Evolutionary conservation across 1,140 invertebrate genomes (phyloP), one percentile per base, ranked within the genome.

Genomic region (Dryas iulia): DNA sequence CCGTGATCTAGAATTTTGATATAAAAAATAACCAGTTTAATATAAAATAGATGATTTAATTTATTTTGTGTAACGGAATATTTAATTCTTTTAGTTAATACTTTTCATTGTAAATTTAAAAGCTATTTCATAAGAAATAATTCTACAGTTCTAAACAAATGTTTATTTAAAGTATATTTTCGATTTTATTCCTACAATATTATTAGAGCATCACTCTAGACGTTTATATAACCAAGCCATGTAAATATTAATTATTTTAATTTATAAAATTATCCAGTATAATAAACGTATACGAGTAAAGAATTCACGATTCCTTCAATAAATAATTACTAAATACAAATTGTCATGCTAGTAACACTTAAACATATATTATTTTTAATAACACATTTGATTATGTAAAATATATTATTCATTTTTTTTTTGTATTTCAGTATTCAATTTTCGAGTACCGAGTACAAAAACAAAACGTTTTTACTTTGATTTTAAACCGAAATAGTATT

Each of bases 341-440:
- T 60, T 60, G 58, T 60, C 58, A 60, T 60, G 58, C 10, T 60
- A 24, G 14, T 57, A 57, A 60, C 30, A 35, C 23, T 60, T 60
- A 35, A 39, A 35, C 25, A 39, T 39, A 57, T 30, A 57, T 30
- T 18, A 47, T 25, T n/a, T n/a, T 26, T 35, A 60, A 60, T 39
- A 60, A 60, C 33, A 31, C 18, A 47, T 18, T 47, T 21, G 39
- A 47, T 47, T 47, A 47, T 47, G 39, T 21, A 47, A 47, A 21
- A 21, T 47, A 39, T 39, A 39, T 39, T 39, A 39, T 14, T 39
- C 6, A 39, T 18, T 14, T n/a, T n/a, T 14, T 5, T 35, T 35
- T 39, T 39, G n/a, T 14, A 14, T 14, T 35, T 10, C 39, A 18
- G 14, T 47, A 47, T 2, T 8, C 14, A 18, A 47, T 5, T 39